A percentile compares a stretch with the other conserved stretches of the same genome.
Conservation (phyloP, 2,888 invertebrate genomes). For the Mesorhabditis spiculigera region DNA sequence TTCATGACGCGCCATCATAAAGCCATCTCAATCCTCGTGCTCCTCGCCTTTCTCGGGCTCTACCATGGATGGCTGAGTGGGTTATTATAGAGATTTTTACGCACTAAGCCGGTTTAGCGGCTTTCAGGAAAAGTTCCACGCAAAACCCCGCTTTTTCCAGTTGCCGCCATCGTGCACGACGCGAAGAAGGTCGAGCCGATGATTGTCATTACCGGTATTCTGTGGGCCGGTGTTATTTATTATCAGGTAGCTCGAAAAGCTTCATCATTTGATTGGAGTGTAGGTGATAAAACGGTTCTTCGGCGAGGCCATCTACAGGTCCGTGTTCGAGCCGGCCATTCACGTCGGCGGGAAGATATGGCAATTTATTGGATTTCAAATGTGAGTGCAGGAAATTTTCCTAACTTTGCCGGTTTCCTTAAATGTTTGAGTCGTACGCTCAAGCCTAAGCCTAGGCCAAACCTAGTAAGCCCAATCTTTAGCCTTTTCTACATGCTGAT, state of each 20-base stretch:
- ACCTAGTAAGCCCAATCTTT: conserved; percentile 9
- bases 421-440: too few species aligned
- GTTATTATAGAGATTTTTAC: neutral
- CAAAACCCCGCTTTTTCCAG: conserved; percentile 1
- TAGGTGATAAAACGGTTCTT: conserved; percentile 5
- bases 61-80: conserved; percentile 6
- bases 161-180: conserved; percentile 5
- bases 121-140: too few species aligned
- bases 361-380: neutral
- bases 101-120: too few species aligned
- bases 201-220: neutral
- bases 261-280: neutral
- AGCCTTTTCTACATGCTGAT: conserved; percentile 25
- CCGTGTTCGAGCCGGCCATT: neutral
- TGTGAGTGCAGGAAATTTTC: neutral
- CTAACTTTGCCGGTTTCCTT: too few species aligned
- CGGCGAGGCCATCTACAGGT: neutral
- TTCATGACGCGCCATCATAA: neutral
- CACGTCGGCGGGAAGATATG: neutral
- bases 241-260: neutral
- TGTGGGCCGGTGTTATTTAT: neutral
- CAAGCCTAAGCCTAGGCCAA: too few species aligned
- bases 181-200: conserved; percentile 4
- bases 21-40: neutral
- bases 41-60: neutral